Evolutionary conservation across 2,797 vertebrate species (phyloP).

Genomic region (Dryobates pubescens): DNA sequence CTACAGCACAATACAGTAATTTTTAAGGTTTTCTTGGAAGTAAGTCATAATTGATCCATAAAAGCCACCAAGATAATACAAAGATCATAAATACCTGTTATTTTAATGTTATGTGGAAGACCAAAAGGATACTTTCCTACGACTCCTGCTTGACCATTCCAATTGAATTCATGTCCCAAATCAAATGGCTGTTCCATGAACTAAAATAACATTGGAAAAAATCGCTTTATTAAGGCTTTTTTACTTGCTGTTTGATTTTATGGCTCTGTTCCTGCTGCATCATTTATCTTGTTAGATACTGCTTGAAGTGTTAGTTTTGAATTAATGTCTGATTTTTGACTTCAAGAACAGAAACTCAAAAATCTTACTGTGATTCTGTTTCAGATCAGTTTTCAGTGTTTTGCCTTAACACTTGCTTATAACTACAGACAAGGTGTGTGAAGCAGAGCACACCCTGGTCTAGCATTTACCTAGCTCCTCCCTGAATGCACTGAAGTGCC

Average conservation of each 20-base stretch:
- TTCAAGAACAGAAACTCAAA: neutral
- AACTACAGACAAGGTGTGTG: neutral
- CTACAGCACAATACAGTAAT: neutral
- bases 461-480: neutral
- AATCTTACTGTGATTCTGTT: neutral
- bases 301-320: neutral
- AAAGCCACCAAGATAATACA: neutral
- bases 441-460: neutral
- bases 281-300: neutral
- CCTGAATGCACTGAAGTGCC: neutral
- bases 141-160: conserved; percentile 82
- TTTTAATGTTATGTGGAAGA: conserved; percentile 93
- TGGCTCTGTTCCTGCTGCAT: neutral
- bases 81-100: conserved; percentile 84
- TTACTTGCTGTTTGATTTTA: conserved; percentile 25
- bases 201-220: conserved; percentile 78
- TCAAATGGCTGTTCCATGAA: conserved; percentile 84
- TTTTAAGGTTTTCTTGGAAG: neutral
- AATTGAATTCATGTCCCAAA: conserved; percentile 87
- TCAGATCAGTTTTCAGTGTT: neutral
- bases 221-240: conserved; percentile 34
- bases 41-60: neutral
- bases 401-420: neutral
- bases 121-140: conserved; percentile 92
- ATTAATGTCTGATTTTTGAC: neutral